phyloP scores from a whole-genome alignment of 2,113 vertebrate genomes.

The Pelodiscus sinensis region DNA sequence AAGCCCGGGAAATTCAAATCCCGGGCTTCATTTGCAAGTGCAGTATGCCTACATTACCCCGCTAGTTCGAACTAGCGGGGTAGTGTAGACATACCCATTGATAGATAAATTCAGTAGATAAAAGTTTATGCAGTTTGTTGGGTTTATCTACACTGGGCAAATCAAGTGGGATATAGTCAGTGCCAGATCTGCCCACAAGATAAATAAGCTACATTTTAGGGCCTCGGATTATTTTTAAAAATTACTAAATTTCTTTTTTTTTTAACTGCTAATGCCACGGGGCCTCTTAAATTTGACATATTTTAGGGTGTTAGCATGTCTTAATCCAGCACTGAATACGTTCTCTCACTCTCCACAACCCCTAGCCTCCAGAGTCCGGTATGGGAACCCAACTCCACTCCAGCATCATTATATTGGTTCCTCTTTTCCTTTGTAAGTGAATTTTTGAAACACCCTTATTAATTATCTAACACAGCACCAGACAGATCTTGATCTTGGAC shows the following conservation, averaged over 20 bases:
- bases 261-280: too few relatives aligned
- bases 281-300: too few relatives aligned
- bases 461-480: accelerated
- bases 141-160: background rate
- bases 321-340: background rate
- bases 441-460: background rate
- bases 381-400: background rate
- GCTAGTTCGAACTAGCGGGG: too few relatives aligned
- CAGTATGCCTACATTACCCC: too few relatives aligned
- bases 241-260: too few relatives aligned
- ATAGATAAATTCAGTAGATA: background rate
- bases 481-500: background rate
- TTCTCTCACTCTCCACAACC: background rate
- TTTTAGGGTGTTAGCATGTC: too few relatives aligned
- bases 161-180: background rate
- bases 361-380: background rate
- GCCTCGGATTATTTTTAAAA: too few relatives aligned
- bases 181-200: background rate
- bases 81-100: too few relatives aligned
- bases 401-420: background rate
- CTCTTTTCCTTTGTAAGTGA: background rate
- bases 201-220: too few relatives aligned
- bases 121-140: background rate
- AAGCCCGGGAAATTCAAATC: too few relatives aligned
- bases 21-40: too few relatives aligned